Conservation (phyloP, 1,140 invertebrate genomes). For the Adoxophyes honmai region DNA sequence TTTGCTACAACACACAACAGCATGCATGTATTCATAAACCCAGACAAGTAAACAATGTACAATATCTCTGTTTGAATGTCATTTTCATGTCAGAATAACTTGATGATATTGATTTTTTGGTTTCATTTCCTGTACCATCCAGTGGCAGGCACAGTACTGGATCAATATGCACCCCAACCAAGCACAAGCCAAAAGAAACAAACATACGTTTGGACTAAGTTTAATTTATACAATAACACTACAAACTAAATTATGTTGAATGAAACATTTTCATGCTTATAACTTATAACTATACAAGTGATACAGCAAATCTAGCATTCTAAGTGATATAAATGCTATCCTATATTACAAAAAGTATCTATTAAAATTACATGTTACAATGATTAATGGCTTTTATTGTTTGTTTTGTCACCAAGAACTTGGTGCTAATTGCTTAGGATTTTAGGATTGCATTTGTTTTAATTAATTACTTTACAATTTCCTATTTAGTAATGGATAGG, state of each 20-base stretch:
- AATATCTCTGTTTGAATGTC: no score
- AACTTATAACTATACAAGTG: background rate
- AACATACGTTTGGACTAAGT: background rate
- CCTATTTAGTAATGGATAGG: no score
- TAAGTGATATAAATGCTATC: slow-evolving; percentile 8
- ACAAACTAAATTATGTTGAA: slow-evolving; percentile 8
- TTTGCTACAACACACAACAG: no score
- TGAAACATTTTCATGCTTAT: background rate
- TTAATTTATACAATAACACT: slow-evolving; percentile 2
- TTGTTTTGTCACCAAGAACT: background rate
- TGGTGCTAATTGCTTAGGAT: background rate
- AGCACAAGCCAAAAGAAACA: no score
- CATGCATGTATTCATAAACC: no score
- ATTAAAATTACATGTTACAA: background rate
- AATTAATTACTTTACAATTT: no score
- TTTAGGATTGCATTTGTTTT: no score
- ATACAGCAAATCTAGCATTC: slow-evolving; percentile 4
- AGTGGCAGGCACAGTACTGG: slow-evolving; percentile 19
- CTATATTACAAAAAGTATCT: slow-evolving; percentile 8
- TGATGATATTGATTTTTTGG: slow-evolving; percentile 1
- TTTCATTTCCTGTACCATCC: slow-evolving; percentile 19
- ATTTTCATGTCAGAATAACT: no score
- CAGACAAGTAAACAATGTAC: no score
- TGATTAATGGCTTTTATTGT: slow-evolving; percentile 10
- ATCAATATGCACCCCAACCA: background rate